Conservation (phyloP, 2,888 invertebrate genomes). For the Luffia ferchaultella region DNA sequence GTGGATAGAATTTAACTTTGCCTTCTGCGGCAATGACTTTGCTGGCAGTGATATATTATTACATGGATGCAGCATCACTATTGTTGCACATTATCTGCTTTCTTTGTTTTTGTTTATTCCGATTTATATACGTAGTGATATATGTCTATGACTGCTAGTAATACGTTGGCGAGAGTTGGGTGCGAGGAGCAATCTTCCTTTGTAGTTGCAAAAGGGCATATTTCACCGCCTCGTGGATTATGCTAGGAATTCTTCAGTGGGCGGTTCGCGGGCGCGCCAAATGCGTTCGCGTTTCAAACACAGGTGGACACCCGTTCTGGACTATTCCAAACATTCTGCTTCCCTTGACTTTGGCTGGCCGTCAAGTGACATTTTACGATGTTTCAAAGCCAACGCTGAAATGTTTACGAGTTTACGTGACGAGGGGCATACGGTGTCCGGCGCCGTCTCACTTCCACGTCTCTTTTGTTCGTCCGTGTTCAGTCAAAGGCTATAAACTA, state of each 20-base stretch:
- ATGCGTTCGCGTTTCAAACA: not conserved
- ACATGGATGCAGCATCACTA: too few species aligned
- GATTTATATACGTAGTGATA: too few species aligned
- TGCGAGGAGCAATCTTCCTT: too few species aligned
- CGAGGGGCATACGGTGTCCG: not conserved
- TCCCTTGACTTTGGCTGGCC: constrained; percentile 15
- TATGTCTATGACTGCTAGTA: too few species aligned
- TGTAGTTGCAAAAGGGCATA: too few species aligned
- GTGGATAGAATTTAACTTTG: too few species aligned
- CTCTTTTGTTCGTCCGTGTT: not conserved
- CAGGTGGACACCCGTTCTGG: not conserved
- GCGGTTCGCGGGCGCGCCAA: not conserved
- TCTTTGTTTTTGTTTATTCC: too few species aligned
- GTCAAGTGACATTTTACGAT: constrained; percentile 7
- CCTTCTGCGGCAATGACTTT: too few species aligned
- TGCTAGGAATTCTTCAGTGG: constrained; percentile 10
- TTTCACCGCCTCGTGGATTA: too few species aligned
- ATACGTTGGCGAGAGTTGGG: too few species aligned
- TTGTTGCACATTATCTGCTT: too few species aligned
- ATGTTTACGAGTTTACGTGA: not conserved
- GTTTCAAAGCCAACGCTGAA: not conserved
- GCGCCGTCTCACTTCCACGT: not conserved
- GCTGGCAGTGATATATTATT: too few species aligned
- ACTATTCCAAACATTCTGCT: constrained; percentile 3
- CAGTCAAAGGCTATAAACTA: not conserved